Evolutionary conservation across 2,888 invertebrate genomes (phyloP).

Genomic region (Balanococcus diminutus): DNA sequence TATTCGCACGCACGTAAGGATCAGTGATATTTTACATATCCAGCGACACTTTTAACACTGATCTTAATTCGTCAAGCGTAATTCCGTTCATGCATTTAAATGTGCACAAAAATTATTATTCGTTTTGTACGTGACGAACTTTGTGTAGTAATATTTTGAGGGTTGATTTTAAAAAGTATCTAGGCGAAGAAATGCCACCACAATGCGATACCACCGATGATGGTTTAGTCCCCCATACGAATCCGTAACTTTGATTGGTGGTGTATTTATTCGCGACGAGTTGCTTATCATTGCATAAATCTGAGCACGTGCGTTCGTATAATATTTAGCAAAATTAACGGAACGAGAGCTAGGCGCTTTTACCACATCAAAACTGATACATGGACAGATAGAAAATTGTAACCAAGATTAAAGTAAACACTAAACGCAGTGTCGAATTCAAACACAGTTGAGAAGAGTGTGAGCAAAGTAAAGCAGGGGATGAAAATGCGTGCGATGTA

Average conservation of each 20-base stretch:
- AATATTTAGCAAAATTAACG: background rate
- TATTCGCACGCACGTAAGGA: constrained; percentile 13
- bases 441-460: no score
- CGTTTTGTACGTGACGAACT: background rate
- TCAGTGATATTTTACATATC: background rate
- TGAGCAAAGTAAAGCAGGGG: no score
- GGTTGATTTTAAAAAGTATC: background rate
- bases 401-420: background rate
- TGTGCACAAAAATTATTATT: background rate
- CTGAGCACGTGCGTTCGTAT: background rate
- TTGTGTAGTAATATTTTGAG: background rate
- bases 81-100: constrained; percentile 11
- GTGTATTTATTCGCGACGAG: background rate
- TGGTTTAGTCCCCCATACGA: background rate
- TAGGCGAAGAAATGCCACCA: background rate
- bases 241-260: background rate
- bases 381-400: background rate
- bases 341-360: background rate
- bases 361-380: background rate
- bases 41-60: background rate
- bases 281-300: background rate
- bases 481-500: no score
- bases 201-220: background rate
- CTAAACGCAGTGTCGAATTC: background rate
- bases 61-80: background rate